These are phyloP conservation scores for Tadarida brasiliensis DNA, from an alignment of 2,797 vertebrate genomes.

Conservation along the genomic window DNA sequence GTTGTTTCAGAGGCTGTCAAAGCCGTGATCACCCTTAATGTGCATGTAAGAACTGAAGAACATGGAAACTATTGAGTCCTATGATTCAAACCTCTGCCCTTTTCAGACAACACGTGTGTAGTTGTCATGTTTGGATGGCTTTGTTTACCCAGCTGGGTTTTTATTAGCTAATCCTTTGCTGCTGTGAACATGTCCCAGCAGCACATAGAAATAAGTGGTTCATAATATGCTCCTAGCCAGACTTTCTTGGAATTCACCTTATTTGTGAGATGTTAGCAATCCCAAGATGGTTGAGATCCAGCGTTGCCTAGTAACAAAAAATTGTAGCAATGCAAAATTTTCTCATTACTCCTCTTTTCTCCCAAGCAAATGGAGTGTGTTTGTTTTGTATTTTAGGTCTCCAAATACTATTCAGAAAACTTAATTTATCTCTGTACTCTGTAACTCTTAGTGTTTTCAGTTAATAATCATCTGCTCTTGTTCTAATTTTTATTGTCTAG, in stretches of 20 bases:
- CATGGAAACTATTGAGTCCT: neutral
- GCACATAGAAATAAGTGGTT: neutral
- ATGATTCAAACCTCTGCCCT: neutral
- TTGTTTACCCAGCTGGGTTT: neutral
- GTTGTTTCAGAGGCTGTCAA: neutral
- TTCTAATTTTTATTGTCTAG: constrained; percentile 46
- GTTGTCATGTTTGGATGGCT: neutral
- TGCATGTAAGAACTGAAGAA: neutral
- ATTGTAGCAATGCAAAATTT: neutral
- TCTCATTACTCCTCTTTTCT: neutral
- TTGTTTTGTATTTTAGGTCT: constrained; percentile 32
- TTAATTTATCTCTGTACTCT: constrained; percentile 11
- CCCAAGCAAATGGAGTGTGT: neutral
- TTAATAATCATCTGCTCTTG: constrained; percentile 20
- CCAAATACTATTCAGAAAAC: constrained; percentile 3
- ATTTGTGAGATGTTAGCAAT: neutral
- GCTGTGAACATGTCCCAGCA: neutral
- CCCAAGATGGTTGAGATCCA: constrained; percentile 19
- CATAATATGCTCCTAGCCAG: neutral
- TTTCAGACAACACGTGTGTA: neutral
- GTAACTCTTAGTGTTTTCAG: constrained; percentile 12
- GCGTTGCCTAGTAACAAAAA: neutral
- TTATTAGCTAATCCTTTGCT: neutral
- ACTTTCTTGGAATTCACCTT: neutral
- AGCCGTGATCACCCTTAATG: neutral